A percentile compares a stretch with the other conserved stretches of the same genome.
Evolutionary conservation across 2,113 vertebrate genomes (phyloP).

Genomic region (Calidris pugnax): DNA sequence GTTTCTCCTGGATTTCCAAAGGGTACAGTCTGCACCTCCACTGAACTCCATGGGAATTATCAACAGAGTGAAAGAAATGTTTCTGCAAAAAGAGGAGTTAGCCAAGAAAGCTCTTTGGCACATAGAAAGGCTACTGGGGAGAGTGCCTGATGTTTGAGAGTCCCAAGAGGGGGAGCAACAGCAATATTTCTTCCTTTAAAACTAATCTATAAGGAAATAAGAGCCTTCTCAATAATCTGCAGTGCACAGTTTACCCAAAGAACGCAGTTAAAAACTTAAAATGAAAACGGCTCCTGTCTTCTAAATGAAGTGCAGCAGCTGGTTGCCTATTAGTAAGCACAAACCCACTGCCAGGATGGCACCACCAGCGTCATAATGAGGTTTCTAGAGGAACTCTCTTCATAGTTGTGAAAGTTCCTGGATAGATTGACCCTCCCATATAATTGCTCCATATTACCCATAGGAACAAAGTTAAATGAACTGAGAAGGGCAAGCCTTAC

Average conservation of each 20-base stretch:
- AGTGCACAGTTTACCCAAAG: background rate
- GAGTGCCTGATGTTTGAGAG: constrained; percentile 4
- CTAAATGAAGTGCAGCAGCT: background rate
- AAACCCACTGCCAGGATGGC: background rate
- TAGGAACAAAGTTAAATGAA: constrained; percentile 34
- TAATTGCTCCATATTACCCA: constrained; percentile 62
- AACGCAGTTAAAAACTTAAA: background rate
- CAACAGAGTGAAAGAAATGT: background rate
- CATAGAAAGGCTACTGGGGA: background rate
- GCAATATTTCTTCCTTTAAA: constrained; percentile 12
- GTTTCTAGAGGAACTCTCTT: background rate
- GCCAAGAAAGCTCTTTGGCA: constrained; percentile 70
- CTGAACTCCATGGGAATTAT: background rate
- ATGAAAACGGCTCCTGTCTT: background rate
- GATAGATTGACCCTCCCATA: background rate
- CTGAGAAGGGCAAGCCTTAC: constrained; percentile 53
- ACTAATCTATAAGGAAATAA: constrained; percentile 18
- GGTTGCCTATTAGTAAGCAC: background rate
- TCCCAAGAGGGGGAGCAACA: constrained; percentile 32
- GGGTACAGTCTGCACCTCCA: background rate
- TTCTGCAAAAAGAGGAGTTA: background rate
- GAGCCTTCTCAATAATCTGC: constrained; percentile 4
- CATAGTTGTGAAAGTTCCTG: constrained; percentile 5
- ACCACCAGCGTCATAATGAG: background rate
- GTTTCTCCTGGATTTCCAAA: background rate